Evolutionary conservation across 2,113 vertebrate species (phyloP), one percentile per base, ranked within the genome.

Genomic region (Misgurnus mizolepis): DNA sequence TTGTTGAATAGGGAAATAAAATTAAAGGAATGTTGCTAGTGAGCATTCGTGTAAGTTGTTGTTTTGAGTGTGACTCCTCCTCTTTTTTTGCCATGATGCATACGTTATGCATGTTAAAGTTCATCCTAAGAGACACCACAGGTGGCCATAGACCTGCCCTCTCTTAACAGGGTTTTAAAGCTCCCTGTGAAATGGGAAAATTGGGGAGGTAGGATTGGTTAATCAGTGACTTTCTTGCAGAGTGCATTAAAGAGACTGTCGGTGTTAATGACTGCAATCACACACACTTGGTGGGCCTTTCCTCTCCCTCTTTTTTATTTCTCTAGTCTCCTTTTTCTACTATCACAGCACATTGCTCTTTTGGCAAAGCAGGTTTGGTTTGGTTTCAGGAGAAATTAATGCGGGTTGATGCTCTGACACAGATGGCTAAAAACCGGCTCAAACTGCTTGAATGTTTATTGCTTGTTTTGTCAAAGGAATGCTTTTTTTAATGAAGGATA

Each of bases 101-200:
- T 15, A 74, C 81, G 69, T 73, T 8, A 5, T 82, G 72, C 53
- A 60, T 60, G 12, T 55, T 70, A 83, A 81, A 89, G 83, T 81
- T 77, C 88, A 73, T 61, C 73, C 41, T 34, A 61, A 58, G 55
- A 76, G 58, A 74, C 43, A 72, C 79, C 84, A 88, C 67, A 84
- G 82, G 83, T 85, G 86, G 78, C 68, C 77, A 70, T 62, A 68
- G 70, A 62, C 71, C 60, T 61, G 39, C 27, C 62, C 79, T 80
- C 39, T 83, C 87, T 90, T 55, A 81, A 80, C 80, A 82, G 82
- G 85, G 81, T 86, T 85, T 84, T 80, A 86, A 88, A 90, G 85
- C 83, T 56, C 84, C 76, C 90, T 92, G 90, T 89, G 89, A 91
- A 87, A 90, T 88, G 85, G 87, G 91, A 88, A 88, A 84, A 90